These are phyloP conservation scores for Channa maculata DNA, from an alignment of 2,113 vertebrate genomes.

Conservation along the genomic window DNA sequence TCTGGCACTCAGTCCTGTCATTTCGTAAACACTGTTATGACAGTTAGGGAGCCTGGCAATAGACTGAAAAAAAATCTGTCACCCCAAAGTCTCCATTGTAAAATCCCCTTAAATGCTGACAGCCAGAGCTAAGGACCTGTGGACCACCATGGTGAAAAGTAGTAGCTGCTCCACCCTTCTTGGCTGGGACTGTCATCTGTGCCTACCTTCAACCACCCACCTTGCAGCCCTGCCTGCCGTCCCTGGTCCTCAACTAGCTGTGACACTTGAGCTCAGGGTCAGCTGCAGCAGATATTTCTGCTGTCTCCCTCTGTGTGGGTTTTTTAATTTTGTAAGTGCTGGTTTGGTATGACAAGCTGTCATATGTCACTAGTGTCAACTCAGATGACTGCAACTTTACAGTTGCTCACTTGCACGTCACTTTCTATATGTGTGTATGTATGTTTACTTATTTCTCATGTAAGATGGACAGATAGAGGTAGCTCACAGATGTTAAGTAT, in stretches of 20 bases:
- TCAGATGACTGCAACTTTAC: constrained; percentile 61
- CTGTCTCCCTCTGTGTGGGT: constrained; percentile 64
- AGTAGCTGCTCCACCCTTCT: constrained; percentile 42
- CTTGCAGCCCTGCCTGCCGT: constrained; percentile 36
- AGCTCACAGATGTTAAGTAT: not conserved
- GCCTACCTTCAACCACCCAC: constrained; percentile 34
- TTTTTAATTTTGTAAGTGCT: constrained; percentile 75
- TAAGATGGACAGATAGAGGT: constrained; percentile 6
- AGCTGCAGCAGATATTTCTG: constrained; percentile 81
- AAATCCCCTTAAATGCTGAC: constrained; percentile 33
- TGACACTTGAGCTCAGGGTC: constrained; percentile 83
- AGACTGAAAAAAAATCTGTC: constrained; percentile 49
- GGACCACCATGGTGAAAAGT: constrained; percentile 44
- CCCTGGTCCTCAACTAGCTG: constrained; percentile 43
- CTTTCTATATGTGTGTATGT: constrained; percentile 26
- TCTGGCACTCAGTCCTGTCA: constrained; percentile 66
- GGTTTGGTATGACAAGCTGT: constrained; percentile 73
- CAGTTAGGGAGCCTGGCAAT: constrained; percentile 39
- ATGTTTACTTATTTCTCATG: constrained; percentile 29
- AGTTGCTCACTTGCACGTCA: constrained; percentile 43
- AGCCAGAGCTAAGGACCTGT: constrained; percentile 31
- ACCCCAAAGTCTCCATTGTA: constrained; percentile 47
- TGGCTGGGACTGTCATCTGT: constrained; percentile 17
- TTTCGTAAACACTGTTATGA: constrained; percentile 77
- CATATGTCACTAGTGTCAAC: constrained; percentile 74